Evolutionary conservation across 2,888 invertebrate genomes (phyloP), one percentile per base, ranked within the genome.

Genomic region (Cephalotes varians): DNA sequence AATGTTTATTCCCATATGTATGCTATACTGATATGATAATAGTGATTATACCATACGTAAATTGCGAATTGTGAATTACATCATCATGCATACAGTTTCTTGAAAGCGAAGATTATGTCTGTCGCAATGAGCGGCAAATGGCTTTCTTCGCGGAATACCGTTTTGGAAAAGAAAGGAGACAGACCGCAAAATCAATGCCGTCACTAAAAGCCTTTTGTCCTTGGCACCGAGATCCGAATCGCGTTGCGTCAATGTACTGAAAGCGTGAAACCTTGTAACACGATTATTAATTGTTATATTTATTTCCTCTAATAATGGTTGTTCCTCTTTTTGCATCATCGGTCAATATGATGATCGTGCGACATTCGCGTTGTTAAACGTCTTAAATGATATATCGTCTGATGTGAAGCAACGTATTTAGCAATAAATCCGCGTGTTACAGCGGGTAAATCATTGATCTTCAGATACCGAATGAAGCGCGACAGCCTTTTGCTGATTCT

Each of bases 261-360:
- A 79, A 84, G 83, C 54, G 62, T 56, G 9, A 60, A 83, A 82
- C 80, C 83, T 80, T 80, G 85, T 82, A 71, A 21, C 34, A 15
- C 54, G 85, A 85, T 88, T 84, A 83, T 79, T 88, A 88, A 88
- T 87, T 88, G 82, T 84, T 84, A 64, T 60, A 84, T 84, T 88
- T 82, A 80, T 85, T 85, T 81, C 49, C 9, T 31, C 58, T 81
- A 76, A 76, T 44, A 44, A 58, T 58, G 51, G 62, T 47, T 51
- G n/a, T 64, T 49, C 21, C 65, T 51, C 49, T 51, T 51, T 54
- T 25, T 64, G 47, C n/a, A 51, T 28, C 25, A 6, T 71, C 37
- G 6, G 15, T 7, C 40, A 44, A 9, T 28, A 1, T 44, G 25
- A 25, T 1, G 18, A 49, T 31, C 47, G 25, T 49, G 25, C 18